These are phyloP conservation scores for Epistrophe grossulariae DNA, from an alignment of 2,888 invertebrate genomes.

Conservation along the genomic window DNA sequence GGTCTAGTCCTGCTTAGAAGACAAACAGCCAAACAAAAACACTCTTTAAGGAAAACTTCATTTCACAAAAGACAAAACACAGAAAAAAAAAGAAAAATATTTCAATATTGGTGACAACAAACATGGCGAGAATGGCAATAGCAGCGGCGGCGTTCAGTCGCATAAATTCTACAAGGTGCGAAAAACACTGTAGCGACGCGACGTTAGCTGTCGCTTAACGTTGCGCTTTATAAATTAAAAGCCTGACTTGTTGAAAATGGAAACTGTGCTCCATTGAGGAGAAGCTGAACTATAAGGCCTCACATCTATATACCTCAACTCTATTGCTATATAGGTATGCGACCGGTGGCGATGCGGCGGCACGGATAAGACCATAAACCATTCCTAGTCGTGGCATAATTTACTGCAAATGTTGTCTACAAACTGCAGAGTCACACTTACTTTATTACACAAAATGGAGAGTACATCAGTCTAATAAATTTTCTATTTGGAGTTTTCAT, in stretches of 20 bases:
- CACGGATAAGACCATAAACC: conserved; percentile 68
- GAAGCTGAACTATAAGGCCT: not conserved
- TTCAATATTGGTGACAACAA: conserved; percentile 53
- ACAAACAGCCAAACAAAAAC: not conserved
- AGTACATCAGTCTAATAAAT: conserved; percentile 68
- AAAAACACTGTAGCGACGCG: conserved; percentile 76
- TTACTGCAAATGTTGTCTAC: conserved; percentile 70
- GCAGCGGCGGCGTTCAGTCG: conserved; percentile 65
- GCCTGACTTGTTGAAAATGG: conserved; percentile 52
- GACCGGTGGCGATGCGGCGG: not conserved
- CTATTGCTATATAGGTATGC: not conserved
- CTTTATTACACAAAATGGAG: not conserved
- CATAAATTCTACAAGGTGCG: conserved; percentile 74
- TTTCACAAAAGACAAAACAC: conserved; percentile 31
- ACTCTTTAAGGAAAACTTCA: conserved; percentile 48
- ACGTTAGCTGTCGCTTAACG: conserved; percentile 73
- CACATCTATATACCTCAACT: not conserved
- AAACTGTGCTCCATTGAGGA: conserved; percentile 24
- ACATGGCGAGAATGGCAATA: conserved; percentile 39
- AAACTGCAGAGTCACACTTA: conserved; percentile 29
- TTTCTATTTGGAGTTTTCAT: conserved; percentile 69
- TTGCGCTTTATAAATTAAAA: conserved; percentile 75
- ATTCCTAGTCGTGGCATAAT: conserved; percentile 75
- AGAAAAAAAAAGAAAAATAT: conserved; percentile 1
- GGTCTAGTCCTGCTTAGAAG: conserved; percentile 20